Evolutionary conservation across 2,888 invertebrate genomes (phyloP), one percentile per base, ranked within the genome.

Genomic region (Apoda limacodes): DNA sequence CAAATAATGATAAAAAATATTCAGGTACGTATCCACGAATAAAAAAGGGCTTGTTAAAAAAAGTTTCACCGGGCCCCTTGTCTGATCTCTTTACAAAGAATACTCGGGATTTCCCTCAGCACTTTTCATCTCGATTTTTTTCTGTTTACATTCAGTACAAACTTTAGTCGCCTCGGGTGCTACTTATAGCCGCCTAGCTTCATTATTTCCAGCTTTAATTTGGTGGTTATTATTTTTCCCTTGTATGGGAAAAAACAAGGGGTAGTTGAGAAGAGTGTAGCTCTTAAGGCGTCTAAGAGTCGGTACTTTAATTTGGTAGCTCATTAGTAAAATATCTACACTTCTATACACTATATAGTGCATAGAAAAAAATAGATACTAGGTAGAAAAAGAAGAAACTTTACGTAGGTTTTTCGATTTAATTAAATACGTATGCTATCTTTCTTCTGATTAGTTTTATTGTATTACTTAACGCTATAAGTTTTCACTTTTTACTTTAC

Each of bases 161-260:
- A 55, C 45, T 56, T 65, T 65, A 67, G 61, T 59, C 59, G 64
- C 68, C 58, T 43, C 49, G 45, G 56, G 62, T 55, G 55, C 61
- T 63, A 63, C 66, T 69, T 64, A 49, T 40, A 33, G 24, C 50
- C 50, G 44, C 47, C 48, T 48, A 48, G 49, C 55, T 55, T 59
- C 57, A 53, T 56, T 55, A 50, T 51, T 50, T 42, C 46, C 39
- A 43, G 39, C 43, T 50, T 47, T 46, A 42, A 46, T 45, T 48
- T 45, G 45, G 51, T 50, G 45, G 50, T 48, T 45, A 46, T 45
- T 41, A 40, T 43, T 42, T 40, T 40, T 45, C 35, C 21, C 34
- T 35, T 34, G 41, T 41, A 39, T 13, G 32, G 30, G 35, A 21
- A 28, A 10, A 23, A 30, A 25, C 29, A 11, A 34, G 26, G 14